Conservation (phyloP, 92 coral and sea anemone species). For the Epizoanthus ramosus region DNA sequence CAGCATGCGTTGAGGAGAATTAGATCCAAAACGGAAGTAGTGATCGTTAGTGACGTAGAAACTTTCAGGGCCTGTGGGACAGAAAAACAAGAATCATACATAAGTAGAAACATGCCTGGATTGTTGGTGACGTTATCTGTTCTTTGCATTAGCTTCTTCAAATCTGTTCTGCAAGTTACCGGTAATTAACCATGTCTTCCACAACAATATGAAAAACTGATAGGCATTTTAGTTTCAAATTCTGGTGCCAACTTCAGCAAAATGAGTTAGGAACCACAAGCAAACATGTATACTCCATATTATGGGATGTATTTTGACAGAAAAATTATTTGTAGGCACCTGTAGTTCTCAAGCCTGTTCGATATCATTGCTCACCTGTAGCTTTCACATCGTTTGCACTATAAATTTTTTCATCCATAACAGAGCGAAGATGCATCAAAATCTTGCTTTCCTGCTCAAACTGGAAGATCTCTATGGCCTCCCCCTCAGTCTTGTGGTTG, state of each 20-base stretch:
- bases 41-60: conserved; percentile 92
- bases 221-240: too few species aligned
- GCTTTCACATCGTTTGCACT: conserved; percentile 48
- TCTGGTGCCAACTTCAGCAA: too few species aligned
- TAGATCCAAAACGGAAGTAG: conserved; percentile 64
- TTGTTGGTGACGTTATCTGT: not conserved
- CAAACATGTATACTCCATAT: too few species aligned
- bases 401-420: conserved; percentile 43
- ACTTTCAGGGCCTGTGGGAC: conserved; percentile 72
- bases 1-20: conserved; percentile 45
- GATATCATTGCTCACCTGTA: conserved; percentile 47
- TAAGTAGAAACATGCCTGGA: not conserved
- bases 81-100: not conserved
- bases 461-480: conserved; percentile 52
- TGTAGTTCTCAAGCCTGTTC: too few species aligned
- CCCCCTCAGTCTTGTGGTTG: conserved; percentile 38
- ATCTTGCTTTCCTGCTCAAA: conserved; percentile 34
- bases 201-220: too few species aligned
- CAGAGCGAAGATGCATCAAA: conserved; percentile 33
- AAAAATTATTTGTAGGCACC: too few species aligned
- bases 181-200: too few species aligned
- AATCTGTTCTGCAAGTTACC: too few species aligned
- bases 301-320: too few species aligned
- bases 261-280: too few species aligned
- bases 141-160: not conserved